phyloP scores from a whole-genome alignment of 2,113 vertebrate genomes.

The Salvelinus alpinus region DNA sequence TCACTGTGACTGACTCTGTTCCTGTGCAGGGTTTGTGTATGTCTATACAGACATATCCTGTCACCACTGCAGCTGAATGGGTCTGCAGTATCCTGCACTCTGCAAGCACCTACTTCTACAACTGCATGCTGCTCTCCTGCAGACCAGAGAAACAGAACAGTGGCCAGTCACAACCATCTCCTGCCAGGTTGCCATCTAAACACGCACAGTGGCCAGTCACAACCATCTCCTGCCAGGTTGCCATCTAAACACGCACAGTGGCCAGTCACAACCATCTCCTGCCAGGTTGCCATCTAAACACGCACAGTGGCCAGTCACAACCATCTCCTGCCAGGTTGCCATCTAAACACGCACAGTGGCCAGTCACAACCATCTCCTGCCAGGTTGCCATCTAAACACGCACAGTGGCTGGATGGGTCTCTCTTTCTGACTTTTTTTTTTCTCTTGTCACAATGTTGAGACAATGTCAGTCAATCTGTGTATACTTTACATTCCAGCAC shows the following conservation, averaged over 20 bases:
- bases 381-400: too few species aligned
- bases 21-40: conserved; percentile 54
- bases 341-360: too few species aligned
- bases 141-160: conserved; percentile 13
- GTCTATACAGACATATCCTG: conserved; percentile 9
- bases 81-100: not conserved
- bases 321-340: too few species aligned
- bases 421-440: conserved; percentile 55
- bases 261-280: too few species aligned
- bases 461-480: not conserved
- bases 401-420: not conserved
- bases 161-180: conserved; percentile 2
- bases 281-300: too few species aligned
- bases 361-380: conserved; percentile 1
- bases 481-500: not conserved
- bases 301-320: too few species aligned
- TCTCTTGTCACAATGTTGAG: conserved; percentile 16
- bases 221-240: too few species aligned
- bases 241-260: too few species aligned
- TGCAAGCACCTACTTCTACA: not conserved
- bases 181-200: too few species aligned
- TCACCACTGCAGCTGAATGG: not conserved
- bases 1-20: not conserved
- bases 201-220: too few species aligned
- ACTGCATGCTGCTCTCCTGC: not conserved